Evolutionary conservation across 1,140 invertebrate species (phyloP).

Genomic region (Tribolium castaneum): DNA sequence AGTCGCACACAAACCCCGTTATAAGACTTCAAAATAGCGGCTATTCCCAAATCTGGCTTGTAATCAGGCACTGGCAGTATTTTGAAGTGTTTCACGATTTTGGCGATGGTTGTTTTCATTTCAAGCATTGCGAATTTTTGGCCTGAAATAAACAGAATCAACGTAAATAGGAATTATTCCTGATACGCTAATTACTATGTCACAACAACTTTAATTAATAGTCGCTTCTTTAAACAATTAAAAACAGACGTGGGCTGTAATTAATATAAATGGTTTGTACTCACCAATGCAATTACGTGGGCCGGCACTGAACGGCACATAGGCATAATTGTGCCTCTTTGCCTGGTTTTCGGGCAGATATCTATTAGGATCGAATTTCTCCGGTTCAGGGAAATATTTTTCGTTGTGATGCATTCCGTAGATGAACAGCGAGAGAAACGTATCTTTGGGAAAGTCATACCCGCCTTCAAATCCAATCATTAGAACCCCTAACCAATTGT

Average conservation of each 20-base stretch:
- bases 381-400: conserved; percentile 72
- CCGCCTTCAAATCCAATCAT: conserved; percentile 4
- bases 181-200: background rate
- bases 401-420: conserved; percentile 71
- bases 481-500: background rate
- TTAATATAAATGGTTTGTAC: background rate
- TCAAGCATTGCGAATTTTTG: conserved; percentile 66
- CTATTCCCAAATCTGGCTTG: conserved; percentile 36
- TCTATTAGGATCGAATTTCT: conserved; percentile 75
- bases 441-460: conserved; percentile 60
- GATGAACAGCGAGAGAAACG: conserved; percentile 48
- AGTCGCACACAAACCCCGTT: conserved; percentile 48
- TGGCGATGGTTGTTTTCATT: conserved; percentile 64
- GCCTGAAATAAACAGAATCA: conserved; percentile 54
- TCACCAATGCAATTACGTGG: conserved; percentile 73
- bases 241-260: background rate
- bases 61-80: conserved; percentile 45
- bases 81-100: conserved; percentile 61
- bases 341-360: conserved; percentile 70
- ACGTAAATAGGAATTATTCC: background rate
- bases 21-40: conserved; percentile 52
- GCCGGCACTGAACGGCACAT: conserved; percentile 75
- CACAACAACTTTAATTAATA: no score
- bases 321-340: conserved; percentile 66
- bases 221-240: background rate